Base-by-base conservation (phyloP, 2,888 invertebrate genomes). In the Sarcophaga caerulescens region DNA sequence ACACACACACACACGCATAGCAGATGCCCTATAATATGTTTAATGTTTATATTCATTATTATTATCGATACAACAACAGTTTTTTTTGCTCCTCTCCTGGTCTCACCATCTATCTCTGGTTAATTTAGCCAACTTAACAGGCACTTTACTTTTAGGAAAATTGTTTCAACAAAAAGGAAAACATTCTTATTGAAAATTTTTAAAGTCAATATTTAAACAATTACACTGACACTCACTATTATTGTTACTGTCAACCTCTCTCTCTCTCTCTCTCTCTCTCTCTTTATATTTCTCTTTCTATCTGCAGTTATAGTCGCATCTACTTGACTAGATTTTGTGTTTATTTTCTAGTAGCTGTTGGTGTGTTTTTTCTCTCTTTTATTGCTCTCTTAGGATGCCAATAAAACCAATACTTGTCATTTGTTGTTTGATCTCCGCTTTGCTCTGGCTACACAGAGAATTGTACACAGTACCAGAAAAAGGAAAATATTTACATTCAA, bases 361-460 rank as follows among this genome's bases (percentile, higher is more conserved):
- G 3, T 14, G 17, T 17, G 8, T 52, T 52, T 14, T 52, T 52
- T 52, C 17, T 14, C 17, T 52, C 17, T 52, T 52, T 12, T 52
- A 52, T 52, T 52, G 52, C 52, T 62, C 78, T 78, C 57, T 14
- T 62, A 59, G 83, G 73, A 74, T 68, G 23, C 74, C 45, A 74
- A 73, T 57, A 74, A 83, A 78, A 68, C 62, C 47, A 69, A 63
- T 69, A 83, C 35, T 57, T 78, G 23, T 62, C 65, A 21, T 62
- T 35, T 60, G 66, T 52, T 52, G 52, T 52, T 52, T 52, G 52
- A 52, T 52, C 52, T 35, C 1, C 35, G 35, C 35, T 35, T 35
- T 35, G 35, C 35, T 35, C 52, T 52, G 52, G 52, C 52, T 52
- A 52, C 17, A 52, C 52, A 52, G 5, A 52, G 14, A 3, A 17